A percentile compares a stretch with the other conserved stretches of the same genome.
phyloP scores from a whole-genome alignment of 2,797 vertebrate genomes.

The Semotilus atromaculatus region DNA sequence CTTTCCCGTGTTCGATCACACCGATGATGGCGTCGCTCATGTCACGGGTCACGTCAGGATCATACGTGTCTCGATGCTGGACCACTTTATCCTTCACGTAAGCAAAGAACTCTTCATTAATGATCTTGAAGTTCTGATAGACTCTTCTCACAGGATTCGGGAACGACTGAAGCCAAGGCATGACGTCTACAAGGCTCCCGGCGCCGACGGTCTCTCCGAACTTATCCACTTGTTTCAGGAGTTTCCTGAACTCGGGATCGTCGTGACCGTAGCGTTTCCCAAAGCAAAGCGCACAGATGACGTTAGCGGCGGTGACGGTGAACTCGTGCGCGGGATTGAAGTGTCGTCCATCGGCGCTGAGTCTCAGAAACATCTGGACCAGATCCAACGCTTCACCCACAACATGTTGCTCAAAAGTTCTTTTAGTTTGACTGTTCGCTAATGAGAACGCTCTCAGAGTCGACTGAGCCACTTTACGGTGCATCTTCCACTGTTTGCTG shows the following conservation, averaged over 20 bases:
- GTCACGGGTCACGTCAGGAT: conserved; percentile 75
- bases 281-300: conserved; percentile 96
- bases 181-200: conserved; percentile 91
- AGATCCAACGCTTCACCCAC: conserved; percentile 80
- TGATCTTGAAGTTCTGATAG: conserved; percentile 83
- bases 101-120: conserved; percentile 82
- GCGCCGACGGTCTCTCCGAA: conserved; percentile 92
- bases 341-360: conserved; percentile 68
- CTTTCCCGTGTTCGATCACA: conserved; percentile 79
- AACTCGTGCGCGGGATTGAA: conserved; percentile 78
- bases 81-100: conserved; percentile 81
- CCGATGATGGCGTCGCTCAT: conserved; percentile 85
- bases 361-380: conserved; percentile 72
- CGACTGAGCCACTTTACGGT: conserved; percentile 81
- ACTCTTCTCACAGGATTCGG: conserved; percentile 87
- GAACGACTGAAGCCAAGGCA: conserved; percentile 93
- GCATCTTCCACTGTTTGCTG: conserved; percentile 81
- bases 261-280: conserved; percentile 89
- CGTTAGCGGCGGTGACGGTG: conserved; percentile 88
- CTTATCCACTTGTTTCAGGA: conserved; percentile 83
- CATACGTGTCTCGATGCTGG: conserved; percentile 80
- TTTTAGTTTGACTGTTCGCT: conserved; percentile 75
- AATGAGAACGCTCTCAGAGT: conserved; percentile 83
- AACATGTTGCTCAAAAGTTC: conserved; percentile 80
- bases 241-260: conserved; percentile 87